Evolutionary conservation across 2,797 vertebrate genomes (phyloP).

Genomic region (Sparus aurata): DNA sequence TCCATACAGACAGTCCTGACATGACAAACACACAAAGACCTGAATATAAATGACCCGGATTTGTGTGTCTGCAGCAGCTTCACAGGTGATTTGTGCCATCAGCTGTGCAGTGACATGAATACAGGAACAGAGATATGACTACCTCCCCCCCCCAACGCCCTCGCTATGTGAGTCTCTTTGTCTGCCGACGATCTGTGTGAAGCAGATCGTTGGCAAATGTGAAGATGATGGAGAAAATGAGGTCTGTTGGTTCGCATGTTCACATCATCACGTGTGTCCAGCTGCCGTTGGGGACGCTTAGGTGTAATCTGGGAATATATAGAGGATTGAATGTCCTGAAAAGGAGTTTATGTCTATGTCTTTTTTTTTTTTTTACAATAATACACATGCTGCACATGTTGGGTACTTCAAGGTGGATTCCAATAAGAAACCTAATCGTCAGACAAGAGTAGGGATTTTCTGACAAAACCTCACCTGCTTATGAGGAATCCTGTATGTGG

Average conservation of each 20-base stretch:
- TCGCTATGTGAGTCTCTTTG: slow-evolving; percentile 26
- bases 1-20: slow-evolving; percentile 33
- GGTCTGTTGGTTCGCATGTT: slow-evolving; percentile 28
- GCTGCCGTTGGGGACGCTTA: background rate
- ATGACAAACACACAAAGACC: slow-evolving; percentile 45
- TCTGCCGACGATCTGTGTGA: slow-evolving; percentile 34
- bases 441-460: background rate
- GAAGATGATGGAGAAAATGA: slow-evolving; percentile 29
- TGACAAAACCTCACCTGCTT: background rate
- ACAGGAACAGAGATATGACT: slow-evolving; percentile 29
- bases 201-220: slow-evolving; percentile 13
- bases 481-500: background rate
- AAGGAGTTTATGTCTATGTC: background rate
- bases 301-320: slow-evolving; percentile 14
- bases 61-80: slow-evolving; percentile 51
- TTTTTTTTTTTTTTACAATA: background rate
- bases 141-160: background rate
- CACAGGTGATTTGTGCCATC: slow-evolving; percentile 68
- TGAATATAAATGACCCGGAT: slow-evolving; percentile 70
- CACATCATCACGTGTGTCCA: slow-evolving; percentile 15
- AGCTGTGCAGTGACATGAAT: slow-evolving; percentile 64
- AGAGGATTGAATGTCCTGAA: background rate
- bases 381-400: background rate
- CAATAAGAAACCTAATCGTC: background rate
- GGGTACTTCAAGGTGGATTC: background rate